Evolutionary conservation across 2,113 vertebrate species (phyloP).

Genomic region (Ophiodon elongatus): DNA sequence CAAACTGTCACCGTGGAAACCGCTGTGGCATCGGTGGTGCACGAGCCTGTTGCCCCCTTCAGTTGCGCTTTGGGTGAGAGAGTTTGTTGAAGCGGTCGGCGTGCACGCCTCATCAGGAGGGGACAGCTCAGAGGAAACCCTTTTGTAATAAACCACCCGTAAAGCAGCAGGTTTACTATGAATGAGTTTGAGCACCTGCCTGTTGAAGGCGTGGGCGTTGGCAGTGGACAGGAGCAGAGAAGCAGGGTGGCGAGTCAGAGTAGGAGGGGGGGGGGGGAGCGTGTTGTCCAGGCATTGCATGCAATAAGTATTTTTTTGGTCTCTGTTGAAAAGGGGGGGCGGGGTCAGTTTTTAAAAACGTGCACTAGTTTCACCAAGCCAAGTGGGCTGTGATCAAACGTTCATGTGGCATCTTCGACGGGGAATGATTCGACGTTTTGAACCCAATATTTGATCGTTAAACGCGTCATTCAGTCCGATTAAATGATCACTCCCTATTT

Average conservation of each 20-base stretch:
- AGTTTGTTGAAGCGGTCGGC: slow-evolving; percentile 23
- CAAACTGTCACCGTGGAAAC: neutral
- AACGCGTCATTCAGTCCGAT: slow-evolving; percentile 34
- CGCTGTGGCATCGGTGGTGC: neutral
- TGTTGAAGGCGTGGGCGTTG: slow-evolving; percentile 79
- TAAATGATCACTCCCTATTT: slow-evolving; percentile 59
- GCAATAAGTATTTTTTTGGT: slow-evolving; percentile 65
- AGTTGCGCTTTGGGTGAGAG: slow-evolving; percentile 11
- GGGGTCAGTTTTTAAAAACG: slow-evolving; percentile 29
- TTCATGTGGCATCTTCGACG: slow-evolving; percentile 39
- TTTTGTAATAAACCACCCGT: slow-evolving; percentile 89
- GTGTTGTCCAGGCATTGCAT: slow-evolving; percentile 66
- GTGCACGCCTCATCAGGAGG: slow-evolving; percentile 80
- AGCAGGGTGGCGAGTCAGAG: neutral
- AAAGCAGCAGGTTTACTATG: slow-evolving; percentile 88
- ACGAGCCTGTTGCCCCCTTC: slow-evolving; percentile 38
- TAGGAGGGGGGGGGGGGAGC: neutral
- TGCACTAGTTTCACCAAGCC: slow-evolving; percentile 60
- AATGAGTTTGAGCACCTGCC: slow-evolving; percentile 86
- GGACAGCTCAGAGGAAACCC: slow-evolving; percentile 77
- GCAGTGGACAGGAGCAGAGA: slow-evolving; percentile 22
- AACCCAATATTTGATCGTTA: slow-evolving; percentile 27
- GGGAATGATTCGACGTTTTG: slow-evolving; percentile 18
- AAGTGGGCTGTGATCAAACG: slow-evolving; percentile 40
- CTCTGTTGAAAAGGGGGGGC: slow-evolving; percentile 16